Evolutionary conservation across 2,113 vertebrate species (phyloP), one percentile per base, ranked within the genome.

Genomic region (Dolichotis patagonum): DNA sequence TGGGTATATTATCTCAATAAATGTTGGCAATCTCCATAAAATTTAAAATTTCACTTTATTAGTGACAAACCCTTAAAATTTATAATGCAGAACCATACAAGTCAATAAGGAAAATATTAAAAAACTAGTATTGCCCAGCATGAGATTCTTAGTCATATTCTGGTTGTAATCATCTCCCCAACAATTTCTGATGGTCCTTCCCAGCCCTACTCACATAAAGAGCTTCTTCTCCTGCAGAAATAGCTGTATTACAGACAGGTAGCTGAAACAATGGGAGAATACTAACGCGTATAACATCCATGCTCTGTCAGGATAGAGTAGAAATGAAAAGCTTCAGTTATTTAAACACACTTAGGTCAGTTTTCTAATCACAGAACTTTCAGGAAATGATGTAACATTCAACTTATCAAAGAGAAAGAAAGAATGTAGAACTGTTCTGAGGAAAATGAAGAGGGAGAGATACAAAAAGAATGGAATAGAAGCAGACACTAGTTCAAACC

Each of bases 161-260:
- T 6, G 24, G 38, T 73, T 54, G 24, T 7, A 13, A 65, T 41
- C 26, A 35, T 56, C 17, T 8, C 30, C 46, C n/a, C 54, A 49
- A 12, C 3, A 67, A 24, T 11, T 54, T 11, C n/a, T 4, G 54
- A 12, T 9, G 9, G 16, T n/a, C 12, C 8, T 56, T 16, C 41
- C 54, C 49, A 12, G 11, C 11, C 93, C 43, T 67, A 99, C 99
- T 98, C 97, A 99, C 99, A 96, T 98, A 94, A 99, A 99, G 91
- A 99, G 98, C 91, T 99, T 99, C 78, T 99, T 99, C 97, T 99
- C 99, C 0, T 98, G 69, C 85, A 99, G 98, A 13, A 99, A 99
- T 94, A 99, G 99, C 54, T 99, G 99, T n/a, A 99, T 98, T 0
- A 99, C 98, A 0, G 99, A 99, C 88, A 99, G 16, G 0, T 99